phyloP scores from a whole-genome alignment of 2,797 vertebrate genomes.

The Tamandua tetradactyla region DNA sequence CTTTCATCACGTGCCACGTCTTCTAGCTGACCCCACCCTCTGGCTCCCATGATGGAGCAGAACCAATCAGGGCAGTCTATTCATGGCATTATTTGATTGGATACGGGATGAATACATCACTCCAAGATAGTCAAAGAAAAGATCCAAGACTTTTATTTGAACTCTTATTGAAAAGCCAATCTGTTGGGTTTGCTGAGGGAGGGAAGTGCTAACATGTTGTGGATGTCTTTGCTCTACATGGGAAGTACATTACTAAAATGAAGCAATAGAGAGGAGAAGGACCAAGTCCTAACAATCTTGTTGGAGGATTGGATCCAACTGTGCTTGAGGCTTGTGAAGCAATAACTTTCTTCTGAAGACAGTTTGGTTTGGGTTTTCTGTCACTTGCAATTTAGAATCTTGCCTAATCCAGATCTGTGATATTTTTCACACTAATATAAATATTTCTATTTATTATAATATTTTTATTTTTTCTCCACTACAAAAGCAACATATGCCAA shows the following conservation, averaged over 20 bases:
- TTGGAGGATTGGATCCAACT: background rate
- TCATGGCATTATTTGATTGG: background rate
- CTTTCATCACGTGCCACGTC: background rate
- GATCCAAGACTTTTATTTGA: background rate
- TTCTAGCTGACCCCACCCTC: background rate
- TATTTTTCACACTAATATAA: background rate
- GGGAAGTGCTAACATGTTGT: background rate
- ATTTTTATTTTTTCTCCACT: background rate
- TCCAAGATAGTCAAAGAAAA: background rate
- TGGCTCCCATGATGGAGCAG: background rate
- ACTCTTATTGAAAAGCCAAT: background rate
- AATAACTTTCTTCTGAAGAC: background rate
- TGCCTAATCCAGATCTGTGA: background rate
- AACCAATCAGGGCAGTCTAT: background rate
- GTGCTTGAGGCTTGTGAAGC: background rate
- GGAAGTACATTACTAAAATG: background rate
- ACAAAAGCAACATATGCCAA: background rate
- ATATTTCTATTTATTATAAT: background rate
- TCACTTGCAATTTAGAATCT: background rate
- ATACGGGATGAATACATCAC: background rate
- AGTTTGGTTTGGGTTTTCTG: constrained; percentile 4
- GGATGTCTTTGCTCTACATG: too few relatives aligned
- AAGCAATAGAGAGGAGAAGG: background rate
- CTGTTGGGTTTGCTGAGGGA: background rate
- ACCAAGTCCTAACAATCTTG: background rate